Evolutionary conservation across 2,113 vertebrate genomes (phyloP).

Genomic region (Boulengeromyrus knoepffleri): DNA sequence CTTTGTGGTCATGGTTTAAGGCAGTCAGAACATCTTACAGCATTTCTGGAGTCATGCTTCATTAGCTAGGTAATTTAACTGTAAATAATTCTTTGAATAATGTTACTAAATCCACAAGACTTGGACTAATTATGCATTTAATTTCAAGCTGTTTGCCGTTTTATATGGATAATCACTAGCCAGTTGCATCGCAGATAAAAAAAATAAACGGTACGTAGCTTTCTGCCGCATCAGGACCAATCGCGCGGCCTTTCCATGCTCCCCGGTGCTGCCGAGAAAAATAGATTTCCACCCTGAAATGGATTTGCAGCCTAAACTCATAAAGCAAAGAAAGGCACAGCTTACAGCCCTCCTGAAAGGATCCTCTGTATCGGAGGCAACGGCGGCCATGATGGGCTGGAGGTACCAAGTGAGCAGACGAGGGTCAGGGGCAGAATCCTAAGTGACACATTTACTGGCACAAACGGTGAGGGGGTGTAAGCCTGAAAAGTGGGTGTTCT

Average conservation of each 20-base stretch:
- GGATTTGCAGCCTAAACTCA: background rate
- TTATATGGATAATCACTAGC: conserved; percentile 3
- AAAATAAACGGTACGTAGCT: background rate
- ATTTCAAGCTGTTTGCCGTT: conserved; percentile 6
- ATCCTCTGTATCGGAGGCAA: background rate
- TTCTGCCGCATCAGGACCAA: background rate
- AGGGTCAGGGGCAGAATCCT: background rate
- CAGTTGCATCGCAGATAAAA: background rate
- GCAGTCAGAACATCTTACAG: background rate
- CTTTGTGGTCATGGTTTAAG: background rate
- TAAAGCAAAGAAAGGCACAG: background rate
- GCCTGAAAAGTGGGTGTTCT: background rate
- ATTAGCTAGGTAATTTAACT: conserved; percentile 3
- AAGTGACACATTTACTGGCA: background rate
- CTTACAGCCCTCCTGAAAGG: background rate
- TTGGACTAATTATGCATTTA: conserved; percentile 11
- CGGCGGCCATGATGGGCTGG: background rate
- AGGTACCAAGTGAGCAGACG: background rate
- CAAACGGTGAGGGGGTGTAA: background rate
- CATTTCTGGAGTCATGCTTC: background rate
- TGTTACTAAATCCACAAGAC: background rate
- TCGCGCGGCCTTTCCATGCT: background rate
- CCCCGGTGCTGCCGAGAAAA: background rate
- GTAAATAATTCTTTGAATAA: conserved; percentile 8
- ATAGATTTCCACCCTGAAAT: background rate